Conservation (phyloP, 2,113 vertebrate genomes). For the Rhombomys opimus region DNA sequence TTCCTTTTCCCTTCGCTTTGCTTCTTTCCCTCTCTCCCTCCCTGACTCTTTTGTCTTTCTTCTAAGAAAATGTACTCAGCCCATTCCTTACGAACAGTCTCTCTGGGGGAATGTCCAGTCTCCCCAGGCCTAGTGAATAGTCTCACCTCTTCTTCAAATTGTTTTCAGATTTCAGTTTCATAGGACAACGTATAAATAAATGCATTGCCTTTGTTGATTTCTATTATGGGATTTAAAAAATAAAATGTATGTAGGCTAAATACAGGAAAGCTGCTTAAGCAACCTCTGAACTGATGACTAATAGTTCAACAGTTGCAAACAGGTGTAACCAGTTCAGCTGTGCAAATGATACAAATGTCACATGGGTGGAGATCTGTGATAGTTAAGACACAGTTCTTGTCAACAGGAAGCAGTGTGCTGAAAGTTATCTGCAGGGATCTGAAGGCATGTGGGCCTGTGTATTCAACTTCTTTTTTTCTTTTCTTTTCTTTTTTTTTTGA, state of each 20-base stretch:
- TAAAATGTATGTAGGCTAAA: not conserved
- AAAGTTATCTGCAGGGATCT: not conserved
- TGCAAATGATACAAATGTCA: conserved; percentile 29
- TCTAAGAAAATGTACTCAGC: conserved; percentile 28
- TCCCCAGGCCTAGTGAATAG: not conserved
- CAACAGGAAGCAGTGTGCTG: conserved; percentile 9
- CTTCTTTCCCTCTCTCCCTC: not conserved
- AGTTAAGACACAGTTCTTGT: conserved; percentile 27
- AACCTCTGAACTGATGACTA: conserved; percentile 70
- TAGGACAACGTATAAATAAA: conserved; percentile 6
- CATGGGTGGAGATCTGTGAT: conserved; percentile 40
- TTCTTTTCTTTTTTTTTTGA: not conserved
- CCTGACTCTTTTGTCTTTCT: not conserved
- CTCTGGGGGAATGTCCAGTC: not conserved
- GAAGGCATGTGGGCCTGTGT: not conserved
- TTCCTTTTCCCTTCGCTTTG: not conserved
- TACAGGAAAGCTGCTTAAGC: conserved; percentile 47
- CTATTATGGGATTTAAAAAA: not conserved
- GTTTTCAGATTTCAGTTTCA: not conserved
- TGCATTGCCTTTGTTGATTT: conserved; percentile 21
- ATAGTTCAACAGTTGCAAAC: conserved; percentile 70
- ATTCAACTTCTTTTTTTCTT: not conserved
- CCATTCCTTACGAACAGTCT: not conserved
- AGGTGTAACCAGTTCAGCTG: conserved; percentile 77
- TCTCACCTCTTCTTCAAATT: conserved; percentile 9